Conservation (phyloP, 2,113 vertebrate genomes). For the Gymnocephalus cernua region DNA sequence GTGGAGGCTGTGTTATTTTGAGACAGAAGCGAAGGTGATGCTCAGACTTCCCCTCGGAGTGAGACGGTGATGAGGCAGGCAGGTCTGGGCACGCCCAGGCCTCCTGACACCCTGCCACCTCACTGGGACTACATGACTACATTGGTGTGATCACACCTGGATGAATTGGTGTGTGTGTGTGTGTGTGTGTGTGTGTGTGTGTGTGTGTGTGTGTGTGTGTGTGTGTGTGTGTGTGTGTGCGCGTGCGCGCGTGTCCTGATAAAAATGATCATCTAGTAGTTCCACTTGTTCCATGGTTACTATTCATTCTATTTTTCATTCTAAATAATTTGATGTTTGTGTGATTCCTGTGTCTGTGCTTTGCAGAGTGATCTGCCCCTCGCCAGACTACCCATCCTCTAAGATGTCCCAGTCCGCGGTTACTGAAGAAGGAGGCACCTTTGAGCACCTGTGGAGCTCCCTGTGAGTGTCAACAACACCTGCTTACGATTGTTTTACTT, state of each 20-base stretch:
- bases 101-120: constrained; percentile 69
- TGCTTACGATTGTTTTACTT: constrained; percentile 26
- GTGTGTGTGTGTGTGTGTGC: neutral
- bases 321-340: neutral
- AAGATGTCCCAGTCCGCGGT: constrained; percentile 92
- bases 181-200: constrained; percentile 8
- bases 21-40: constrained; percentile 35
- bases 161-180: constrained; percentile 33
- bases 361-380: constrained; percentile 86
- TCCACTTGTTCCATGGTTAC: too few relatives aligned
- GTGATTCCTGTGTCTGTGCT: constrained; percentile 1
- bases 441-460: constrained; percentile 96
- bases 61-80: constrained; percentile 73
- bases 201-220: constrained; percentile 2
- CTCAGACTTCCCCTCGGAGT: constrained; percentile 56
- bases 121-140: constrained; percentile 68
- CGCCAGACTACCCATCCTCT: constrained; percentile 76
- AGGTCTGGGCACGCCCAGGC: constrained; percentile 82
- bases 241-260: neutral
- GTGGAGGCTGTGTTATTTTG: constrained; percentile 22
- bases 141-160: constrained; percentile 78
- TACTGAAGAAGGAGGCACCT: constrained; percentile 91
- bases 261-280: neutral
- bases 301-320: neutral
- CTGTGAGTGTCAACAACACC: constrained; percentile 87